Base-by-base conservation (phyloP, 2,797 vertebrate species). In the Caiman crocodilus region DNA sequence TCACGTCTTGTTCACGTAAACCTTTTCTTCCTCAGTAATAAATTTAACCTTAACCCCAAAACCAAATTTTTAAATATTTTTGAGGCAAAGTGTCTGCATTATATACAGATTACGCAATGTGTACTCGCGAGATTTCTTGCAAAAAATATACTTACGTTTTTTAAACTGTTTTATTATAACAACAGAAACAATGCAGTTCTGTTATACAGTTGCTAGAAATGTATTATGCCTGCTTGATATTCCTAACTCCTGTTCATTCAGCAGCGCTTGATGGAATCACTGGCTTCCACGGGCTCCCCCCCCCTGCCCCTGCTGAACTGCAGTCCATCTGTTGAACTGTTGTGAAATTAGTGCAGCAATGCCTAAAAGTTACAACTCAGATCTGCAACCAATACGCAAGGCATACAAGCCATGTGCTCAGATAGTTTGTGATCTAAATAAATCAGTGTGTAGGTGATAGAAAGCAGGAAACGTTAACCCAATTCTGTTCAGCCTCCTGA, bases 281-380 rank as follows among this genome's bases (percentile, higher is more conserved):
- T 21, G 15, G 69, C 32, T 71, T 25, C 30, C 30, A 35, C 42
- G 32, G 7, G 21, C 23, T 71, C 80, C 82, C 64, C 88, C 88
- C 92, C 77, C 26, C 83, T 76, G 55, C 15, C 42, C 79, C 55
- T 55, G 59, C 61, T 90, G 18, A 1, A 1, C 88, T 60, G 84
- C 30, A 2, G n/a, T 93, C 55, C 3, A 0, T 23, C 90, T 79
- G 86, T 75, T 1, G 59, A 92, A 35, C 90, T 77, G 30, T 57
- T 95, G 81, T 89, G 95, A 3, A 85, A 94, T 84, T 94, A 91
- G 76, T 95, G 88, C 82, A 89, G 90, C 79, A 80, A 50, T 92
- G 93, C 78, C 57, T 59, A 10, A 35, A 84, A 86, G 82, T 88
- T 93, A 4, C 64, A 92, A 63, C 55, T 67, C 64, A 76, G 84